Evolutionary conservation across 2,888 invertebrate genomes (phyloP).

Genomic region (Gymnocheta viridis): DNA sequence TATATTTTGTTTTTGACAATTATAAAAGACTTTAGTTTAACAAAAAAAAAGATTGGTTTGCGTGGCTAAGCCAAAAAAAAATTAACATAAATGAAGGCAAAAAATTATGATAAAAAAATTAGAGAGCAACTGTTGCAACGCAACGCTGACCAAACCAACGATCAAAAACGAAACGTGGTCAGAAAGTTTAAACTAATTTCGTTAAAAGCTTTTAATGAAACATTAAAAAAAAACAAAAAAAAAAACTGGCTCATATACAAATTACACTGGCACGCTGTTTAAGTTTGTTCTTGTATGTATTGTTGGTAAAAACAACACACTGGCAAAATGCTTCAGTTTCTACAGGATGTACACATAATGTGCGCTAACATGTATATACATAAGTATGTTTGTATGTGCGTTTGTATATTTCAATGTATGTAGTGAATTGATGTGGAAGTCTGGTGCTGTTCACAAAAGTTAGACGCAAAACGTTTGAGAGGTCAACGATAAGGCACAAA

Average conservation of each 20-base stretch:
- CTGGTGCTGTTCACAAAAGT: slow-evolving; percentile 26
- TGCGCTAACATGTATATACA: not conserved
- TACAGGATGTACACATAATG: not conserved
- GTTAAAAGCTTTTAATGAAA: slow-evolving; percentile 79
- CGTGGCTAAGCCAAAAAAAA: slow-evolving; percentile 43
- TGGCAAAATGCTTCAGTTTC: not conserved
- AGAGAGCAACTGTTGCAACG: slow-evolving; percentile 75
- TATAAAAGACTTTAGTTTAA: slow-evolving; percentile 59
- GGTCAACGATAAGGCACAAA: slow-evolving; percentile 60
- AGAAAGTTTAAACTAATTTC: slow-evolving; percentile 81
- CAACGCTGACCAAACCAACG: slow-evolving; percentile 79
- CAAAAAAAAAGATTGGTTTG: slow-evolving; percentile 37
- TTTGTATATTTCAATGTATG: not conserved
- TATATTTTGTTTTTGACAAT: slow-evolving; percentile 50
- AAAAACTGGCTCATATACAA: slow-evolving; percentile 8
- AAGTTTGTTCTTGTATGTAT: slow-evolving; percentile 11
- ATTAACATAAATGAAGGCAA: slow-evolving; percentile 3
- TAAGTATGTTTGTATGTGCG: not conserved
- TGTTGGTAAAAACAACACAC: slow-evolving; percentile 1
- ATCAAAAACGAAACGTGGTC: slow-evolving; percentile 80
- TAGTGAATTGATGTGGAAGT: slow-evolving; percentile 40
- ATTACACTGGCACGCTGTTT: not conserved
- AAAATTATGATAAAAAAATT: slow-evolving; percentile 33
- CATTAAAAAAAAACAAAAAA: slow-evolving; percentile 7
- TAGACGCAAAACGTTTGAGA: slow-evolving; percentile 45